These are phyloP conservation scores for Oscheius sp. DNA, from an alignment of 2,888 invertebrate genomes.

Conservation along the genomic window DNA sequence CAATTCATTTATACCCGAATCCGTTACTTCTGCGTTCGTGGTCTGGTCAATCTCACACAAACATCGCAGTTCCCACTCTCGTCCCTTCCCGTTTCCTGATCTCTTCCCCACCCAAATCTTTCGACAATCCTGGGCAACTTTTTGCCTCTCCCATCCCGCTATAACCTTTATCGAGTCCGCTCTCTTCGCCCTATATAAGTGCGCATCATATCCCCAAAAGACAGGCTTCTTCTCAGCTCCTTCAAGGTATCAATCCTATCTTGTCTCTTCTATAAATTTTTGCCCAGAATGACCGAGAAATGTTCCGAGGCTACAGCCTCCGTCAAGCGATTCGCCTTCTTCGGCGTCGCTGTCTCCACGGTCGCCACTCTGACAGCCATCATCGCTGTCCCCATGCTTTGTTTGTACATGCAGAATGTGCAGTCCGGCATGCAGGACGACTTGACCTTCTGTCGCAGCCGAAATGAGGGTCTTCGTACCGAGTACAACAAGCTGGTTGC, in stretches of 20 bases:
- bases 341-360: constrained; percentile 63
- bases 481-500: constrained; percentile 59
- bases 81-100: not conserved
- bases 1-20: too few relatives aligned
- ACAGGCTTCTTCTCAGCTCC: not conserved
- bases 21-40: too few relatives aligned
- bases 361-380: constrained; percentile 70
- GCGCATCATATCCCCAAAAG: not conserved
- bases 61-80: too few relatives aligned
- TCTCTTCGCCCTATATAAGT: not conserved
- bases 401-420: constrained; percentile 71
- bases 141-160: not conserved
- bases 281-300: constrained; percentile 39
- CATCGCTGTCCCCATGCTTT: constrained; percentile 69
- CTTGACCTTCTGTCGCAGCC: constrained; percentile 68
- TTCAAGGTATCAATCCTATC: not conserved
- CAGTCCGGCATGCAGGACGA: constrained; percentile 70
- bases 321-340: constrained; percentile 66
- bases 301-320: constrained; percentile 57
- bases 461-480: constrained; percentile 64
- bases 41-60: too few relatives aligned
- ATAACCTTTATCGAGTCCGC: constrained; percentile 16
- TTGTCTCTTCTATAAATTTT: not conserved
- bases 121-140: not conserved
- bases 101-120: not conserved